Evolutionary conservation across 1,140 invertebrate genomes (phyloP), one percentile per base, ranked within the genome.

Genomic region (Akabosia matsudoensis): DNA sequence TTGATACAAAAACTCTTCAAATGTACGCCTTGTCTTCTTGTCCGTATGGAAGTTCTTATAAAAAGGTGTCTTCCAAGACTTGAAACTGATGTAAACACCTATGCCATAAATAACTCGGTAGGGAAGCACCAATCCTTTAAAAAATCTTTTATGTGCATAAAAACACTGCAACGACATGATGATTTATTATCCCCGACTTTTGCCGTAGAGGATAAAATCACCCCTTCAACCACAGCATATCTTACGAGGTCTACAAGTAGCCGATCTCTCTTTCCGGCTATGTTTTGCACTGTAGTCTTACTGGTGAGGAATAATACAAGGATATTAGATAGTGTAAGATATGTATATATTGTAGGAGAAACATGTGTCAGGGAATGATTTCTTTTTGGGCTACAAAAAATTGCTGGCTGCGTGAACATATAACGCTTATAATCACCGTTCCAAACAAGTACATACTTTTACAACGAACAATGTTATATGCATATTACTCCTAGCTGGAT

Each of bases 81-180:
- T n/a, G n/a, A n/a, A n/a, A 67, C 28, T 67, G 31, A 30, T 67
- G 26, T 45, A n/a, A n/a, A 28, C 74, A 78, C 70, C 73, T 74
- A 73, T 64, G 75, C 78, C 78, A 79, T 79, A 79, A 79, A 79
- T 79, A 79, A 79, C 78, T 75, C 78, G 75, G 75, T 61, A 56
- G 78, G 78, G 74, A 76, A 74, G 75, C 72, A 56, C 33, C 70
- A 73, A 31, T 30, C 34, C 76, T n/a, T n/a, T 67, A 79, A 79
- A 79, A 76, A 64, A 70, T 73, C 74, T 37, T 74, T 73, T 64
- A 30, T 24, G 16, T 22, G 73, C 76, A 77, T 75, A 79, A 79
- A 79, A 76, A 75, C 72, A 74, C 75, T 75, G 73, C 78, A 79
- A 77, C 75, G 78, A 79, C 78, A 79, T 75, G 75, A 79, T 79